Conservation (phyloP, 2,888 invertebrate species). For the Cerastis rubricosa region DNA sequence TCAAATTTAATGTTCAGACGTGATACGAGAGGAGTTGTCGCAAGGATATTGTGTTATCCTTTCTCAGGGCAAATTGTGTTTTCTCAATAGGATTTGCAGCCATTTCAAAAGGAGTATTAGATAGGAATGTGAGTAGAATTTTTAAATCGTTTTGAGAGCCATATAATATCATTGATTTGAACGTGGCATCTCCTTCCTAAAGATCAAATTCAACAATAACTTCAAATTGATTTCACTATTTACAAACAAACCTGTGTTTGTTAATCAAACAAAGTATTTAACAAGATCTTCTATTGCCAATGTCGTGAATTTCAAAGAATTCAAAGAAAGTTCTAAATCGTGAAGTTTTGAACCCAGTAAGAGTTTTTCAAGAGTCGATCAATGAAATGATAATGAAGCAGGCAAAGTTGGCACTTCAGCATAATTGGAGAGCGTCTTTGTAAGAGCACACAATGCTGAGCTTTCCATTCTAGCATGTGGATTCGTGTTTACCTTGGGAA, state of each 20-base stretch:
- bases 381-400: conserved; percentile 66
- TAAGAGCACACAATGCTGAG: conserved; percentile 60
- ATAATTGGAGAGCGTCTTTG: conserved; percentile 70
- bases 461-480: conserved; percentile 42
- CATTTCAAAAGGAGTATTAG: conserved; percentile 9
- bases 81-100: conserved; percentile 17
- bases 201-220: not conserved
- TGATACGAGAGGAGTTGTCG: conserved; percentile 13
- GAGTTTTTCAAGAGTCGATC: conserved; percentile 61
- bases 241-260: not conserved
- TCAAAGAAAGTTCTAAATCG: conserved; percentile 32
- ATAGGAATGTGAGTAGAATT: not conserved
- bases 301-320: conserved; percentile 17
- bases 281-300: conserved; percentile 6
- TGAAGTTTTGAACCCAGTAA: conserved; percentile 38
- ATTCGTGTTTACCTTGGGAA: conserved; percentile 42
- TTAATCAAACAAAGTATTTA: not conserved
- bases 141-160: not conserved
- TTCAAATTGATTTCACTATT: not conserved
- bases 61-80: conserved; percentile 31
- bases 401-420: conserved; percentile 61
- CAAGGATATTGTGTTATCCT: conserved; percentile 38
- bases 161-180: not conserved
- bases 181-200: too few species aligned
- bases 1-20: conserved; percentile 15